A percentile compares a stretch with the other conserved stretches of the same genome.
These are phyloP conservation scores for Phymanthus crucifer DNA, from an alignment of 92 coral and sea anemone genomes.

Conservation along the genomic window DNA sequence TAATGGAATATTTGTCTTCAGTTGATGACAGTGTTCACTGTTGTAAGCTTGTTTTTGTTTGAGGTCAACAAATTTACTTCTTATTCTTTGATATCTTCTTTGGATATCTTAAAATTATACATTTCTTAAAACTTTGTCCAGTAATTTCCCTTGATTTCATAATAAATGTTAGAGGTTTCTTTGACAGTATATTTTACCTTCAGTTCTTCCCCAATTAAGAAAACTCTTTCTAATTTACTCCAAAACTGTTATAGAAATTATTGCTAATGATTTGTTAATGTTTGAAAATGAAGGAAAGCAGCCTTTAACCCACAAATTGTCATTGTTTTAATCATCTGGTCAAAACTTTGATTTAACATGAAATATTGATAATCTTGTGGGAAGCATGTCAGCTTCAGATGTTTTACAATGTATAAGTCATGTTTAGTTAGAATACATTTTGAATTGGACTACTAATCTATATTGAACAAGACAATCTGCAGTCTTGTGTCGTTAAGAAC, in stretches of 20 bases:
- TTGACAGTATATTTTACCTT: not conserved
- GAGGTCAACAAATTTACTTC: not conserved
- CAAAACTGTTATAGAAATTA: not conserved
- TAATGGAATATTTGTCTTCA: not conserved
- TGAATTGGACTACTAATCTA: not conserved
- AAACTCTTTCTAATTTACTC: not conserved
- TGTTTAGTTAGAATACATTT: not conserved
- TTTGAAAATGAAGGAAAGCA: not conserved
- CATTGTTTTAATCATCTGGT: not conserved
- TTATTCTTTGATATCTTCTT: not conserved
- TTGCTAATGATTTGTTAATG: constrained; percentile 2
- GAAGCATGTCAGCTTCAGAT: not conserved
- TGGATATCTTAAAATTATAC: not conserved
- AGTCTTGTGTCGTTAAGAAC: not conserved
- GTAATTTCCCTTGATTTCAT: not conserved
- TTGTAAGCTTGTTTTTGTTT: not conserved
- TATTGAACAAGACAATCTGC: not conserved
- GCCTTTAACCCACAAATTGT: not conserved
- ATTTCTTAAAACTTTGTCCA: not conserved
- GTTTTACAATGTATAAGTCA: not conserved
- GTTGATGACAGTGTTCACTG: not conserved
- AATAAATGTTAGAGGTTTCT: not conserved
- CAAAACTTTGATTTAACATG: not conserved
- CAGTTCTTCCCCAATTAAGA: not conserved
- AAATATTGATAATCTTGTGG: not conserved